phyloP scores from a whole-genome alignment of 2,797 vertebrate species.

The Propithecus perrieri region DNA sequence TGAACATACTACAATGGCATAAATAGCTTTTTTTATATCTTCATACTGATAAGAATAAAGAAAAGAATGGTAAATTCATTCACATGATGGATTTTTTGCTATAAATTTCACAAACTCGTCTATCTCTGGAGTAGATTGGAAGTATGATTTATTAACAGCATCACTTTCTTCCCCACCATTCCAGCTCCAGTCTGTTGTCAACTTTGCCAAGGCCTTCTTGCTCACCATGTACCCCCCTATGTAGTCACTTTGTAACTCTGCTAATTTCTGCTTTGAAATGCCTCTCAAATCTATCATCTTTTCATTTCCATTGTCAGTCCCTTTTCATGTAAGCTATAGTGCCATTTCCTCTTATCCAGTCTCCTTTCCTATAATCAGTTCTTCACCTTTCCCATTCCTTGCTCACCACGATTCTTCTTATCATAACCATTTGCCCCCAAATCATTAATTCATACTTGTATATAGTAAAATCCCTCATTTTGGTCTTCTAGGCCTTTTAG shows the following conservation, averaged over 20 bases:
- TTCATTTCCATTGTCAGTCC: not conserved
- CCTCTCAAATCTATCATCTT: not conserved
- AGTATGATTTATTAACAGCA: not conserved
- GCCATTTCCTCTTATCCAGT: not conserved
- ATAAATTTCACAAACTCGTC: not conserved
- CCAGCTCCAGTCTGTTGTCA: not conserved
- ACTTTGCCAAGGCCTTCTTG: not conserved
- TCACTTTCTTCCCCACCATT: not conserved
- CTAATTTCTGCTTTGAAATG: not conserved
- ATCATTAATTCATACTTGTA: not conserved
- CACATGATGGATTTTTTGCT: slow-evolving; percentile 27
- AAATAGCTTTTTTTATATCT: not conserved
- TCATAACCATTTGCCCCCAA: not conserved
- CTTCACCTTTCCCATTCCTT: not conserved
- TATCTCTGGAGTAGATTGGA: not conserved
- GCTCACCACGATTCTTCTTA: not conserved
- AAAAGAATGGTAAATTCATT: slow-evolving; percentile 12
- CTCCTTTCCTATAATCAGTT: not conserved
- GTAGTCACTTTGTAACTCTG: not conserved
- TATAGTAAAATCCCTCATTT: not conserved
- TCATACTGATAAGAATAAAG: slow-evolving; percentile 3
- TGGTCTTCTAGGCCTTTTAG: not conserved
- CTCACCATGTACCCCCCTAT: not conserved
- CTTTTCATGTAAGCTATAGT: not conserved
- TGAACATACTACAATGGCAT: not conserved